Percentiles rank a stretch among this genome's conserved stretches.
These are phyloP conservation scores for Stegodyphus mimosarum DNA, from an alignment of 1,140 invertebrate genomes.

Conservation along the genomic window DNA sequence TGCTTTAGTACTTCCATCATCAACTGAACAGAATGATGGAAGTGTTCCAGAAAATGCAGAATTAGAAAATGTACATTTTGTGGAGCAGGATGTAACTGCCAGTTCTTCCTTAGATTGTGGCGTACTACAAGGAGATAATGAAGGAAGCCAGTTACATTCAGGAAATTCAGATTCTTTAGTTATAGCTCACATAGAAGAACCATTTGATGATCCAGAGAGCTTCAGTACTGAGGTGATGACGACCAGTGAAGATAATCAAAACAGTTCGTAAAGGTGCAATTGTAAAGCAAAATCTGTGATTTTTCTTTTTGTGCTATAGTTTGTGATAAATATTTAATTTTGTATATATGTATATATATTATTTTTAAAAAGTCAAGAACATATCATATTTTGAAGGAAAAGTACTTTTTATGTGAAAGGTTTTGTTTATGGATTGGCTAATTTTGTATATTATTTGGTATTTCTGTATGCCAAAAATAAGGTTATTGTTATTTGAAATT, in stretches of 20 bases:
- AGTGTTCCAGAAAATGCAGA: slow-evolving; percentile 20
- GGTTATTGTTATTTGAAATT: no score
- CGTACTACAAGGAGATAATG: slow-evolving; percentile 9
- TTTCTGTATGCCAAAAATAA: no score
- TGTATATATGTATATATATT: no score
- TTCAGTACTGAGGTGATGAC: background rate
- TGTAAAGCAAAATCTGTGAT: no score
- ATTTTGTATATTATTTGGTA: no score
- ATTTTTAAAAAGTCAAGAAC: no score
- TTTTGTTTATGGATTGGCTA: no score
- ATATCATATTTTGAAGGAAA: no score
- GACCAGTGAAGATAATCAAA: background rate
- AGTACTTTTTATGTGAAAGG: no score
- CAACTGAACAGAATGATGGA: slow-evolving; percentile 23
- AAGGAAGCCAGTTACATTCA: background rate
- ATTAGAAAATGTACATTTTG: slow-evolving; percentile 27
- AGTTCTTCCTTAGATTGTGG: slow-evolving; percentile 5
- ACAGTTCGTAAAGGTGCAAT: background rate
- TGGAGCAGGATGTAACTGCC: slow-evolving; percentile 12
- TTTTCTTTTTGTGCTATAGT: no score
- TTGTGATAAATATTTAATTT: no score
- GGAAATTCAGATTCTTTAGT: slow-evolving; percentile 11
- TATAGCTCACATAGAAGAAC: slow-evolving; percentile 22
- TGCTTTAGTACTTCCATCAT: slow-evolving; percentile 9
- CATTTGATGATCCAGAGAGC: background rate